Percentiles rank a stretch among this genome's conserved stretches.
These are phyloP conservation scores for Zhuqinia jingwanae DNA, from an alignment of 2,888 invertebrate species.

Conservation along the genomic window DNA sequence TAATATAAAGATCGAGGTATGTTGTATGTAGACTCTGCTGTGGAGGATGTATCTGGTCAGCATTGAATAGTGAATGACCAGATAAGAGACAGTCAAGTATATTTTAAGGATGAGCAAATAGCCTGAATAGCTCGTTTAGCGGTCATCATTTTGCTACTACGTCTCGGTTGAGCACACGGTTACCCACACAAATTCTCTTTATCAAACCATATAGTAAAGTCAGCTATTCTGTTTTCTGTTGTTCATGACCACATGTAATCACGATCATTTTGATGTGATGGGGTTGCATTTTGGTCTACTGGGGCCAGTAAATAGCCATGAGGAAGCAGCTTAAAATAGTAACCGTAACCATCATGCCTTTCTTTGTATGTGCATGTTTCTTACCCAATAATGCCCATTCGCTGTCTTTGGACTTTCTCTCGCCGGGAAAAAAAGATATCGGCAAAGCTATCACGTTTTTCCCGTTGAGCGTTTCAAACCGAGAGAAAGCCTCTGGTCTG, in stretches of 20 bases:
- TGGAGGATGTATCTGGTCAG: background rate
- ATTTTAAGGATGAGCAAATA: slow-evolving; percentile 58
- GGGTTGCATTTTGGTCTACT: background rate
- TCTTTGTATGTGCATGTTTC: slow-evolving; percentile 49
- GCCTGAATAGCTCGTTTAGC: slow-evolving; percentile 59
- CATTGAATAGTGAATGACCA: slow-evolving; percentile 13
- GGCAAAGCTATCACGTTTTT: slow-evolving; percentile 59
- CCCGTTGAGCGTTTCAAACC: slow-evolving; percentile 5
- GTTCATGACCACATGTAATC: slow-evolving; percentile 6
- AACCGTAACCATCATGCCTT: background rate
- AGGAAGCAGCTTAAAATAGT: slow-evolving; percentile 56
- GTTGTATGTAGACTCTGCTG: background rate
- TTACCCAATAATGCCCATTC: slow-evolving; percentile 64
- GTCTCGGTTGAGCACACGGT: background rate
- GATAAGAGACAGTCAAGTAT: slow-evolving; percentile 39
- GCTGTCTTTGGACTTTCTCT: slow-evolving; percentile 10
- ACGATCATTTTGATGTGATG: slow-evolving; percentile 11
- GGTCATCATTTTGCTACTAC: slow-evolving; percentile 36
- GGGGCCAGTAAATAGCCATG: slow-evolving; percentile 49
- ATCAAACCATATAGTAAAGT: background rate
- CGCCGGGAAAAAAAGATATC: slow-evolving; percentile 26
- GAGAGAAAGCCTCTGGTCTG: slow-evolving; percentile 50
- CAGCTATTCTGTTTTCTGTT: background rate
- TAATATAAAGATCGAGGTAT: slow-evolving; percentile 27
- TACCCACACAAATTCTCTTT: slow-evolving; percentile 32